Percentiles rank a stretch among this genome's conserved stretches.
These are phyloP conservation scores for Campoletis raptor DNA, from an alignment of 2,888 invertebrate genomes.

Conservation along the genomic window DNA sequence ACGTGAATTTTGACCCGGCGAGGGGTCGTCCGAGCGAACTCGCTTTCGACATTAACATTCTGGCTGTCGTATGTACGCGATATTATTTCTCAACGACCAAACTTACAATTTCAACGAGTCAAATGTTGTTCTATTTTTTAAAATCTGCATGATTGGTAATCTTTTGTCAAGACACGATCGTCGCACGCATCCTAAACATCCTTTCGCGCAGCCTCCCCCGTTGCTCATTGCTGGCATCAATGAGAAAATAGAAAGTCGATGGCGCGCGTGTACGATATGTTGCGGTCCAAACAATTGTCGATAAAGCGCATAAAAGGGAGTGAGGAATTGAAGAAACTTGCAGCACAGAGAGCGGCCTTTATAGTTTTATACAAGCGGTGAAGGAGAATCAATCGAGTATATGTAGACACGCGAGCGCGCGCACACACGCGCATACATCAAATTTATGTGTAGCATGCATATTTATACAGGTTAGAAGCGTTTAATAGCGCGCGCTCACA, in stretches of 20 bases:
- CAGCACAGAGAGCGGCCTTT: slow-evolving; percentile 14
- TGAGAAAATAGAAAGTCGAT: slow-evolving; percentile 60
- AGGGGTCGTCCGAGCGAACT: slow-evolving; percentile 23
- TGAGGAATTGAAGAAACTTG: slow-evolving; percentile 44
- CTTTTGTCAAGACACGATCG: not conserved
- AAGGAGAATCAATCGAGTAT: slow-evolving; percentile 56
- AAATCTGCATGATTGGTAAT: not conserved
- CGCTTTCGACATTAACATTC: slow-evolving; percentile 24
- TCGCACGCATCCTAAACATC: too few relatives aligned
- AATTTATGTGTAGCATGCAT: slow-evolving; percentile 32
- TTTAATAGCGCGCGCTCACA: slow-evolving; percentile 49
- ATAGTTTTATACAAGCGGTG: slow-evolving; percentile 43
- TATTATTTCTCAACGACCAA: slow-evolving; percentile 1
- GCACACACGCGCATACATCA: slow-evolving; percentile 30
- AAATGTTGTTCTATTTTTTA: not conserved
- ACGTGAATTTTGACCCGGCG: slow-evolving; percentile 38
- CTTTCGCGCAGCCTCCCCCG: not conserved
- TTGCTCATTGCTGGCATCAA: not conserved
- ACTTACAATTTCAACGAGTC: not conserved
- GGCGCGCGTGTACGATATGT: slow-evolving; percentile 60
- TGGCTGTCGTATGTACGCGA: not conserved
- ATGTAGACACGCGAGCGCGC: too few relatives aligned
- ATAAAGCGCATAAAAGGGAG: slow-evolving; percentile 7
- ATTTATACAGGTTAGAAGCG: slow-evolving; percentile 48
- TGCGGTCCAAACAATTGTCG: slow-evolving; percentile 35